Base-by-base conservation (phyloP, 2,797 vertebrate genomes). In the Silurus aristotelis region DNA sequence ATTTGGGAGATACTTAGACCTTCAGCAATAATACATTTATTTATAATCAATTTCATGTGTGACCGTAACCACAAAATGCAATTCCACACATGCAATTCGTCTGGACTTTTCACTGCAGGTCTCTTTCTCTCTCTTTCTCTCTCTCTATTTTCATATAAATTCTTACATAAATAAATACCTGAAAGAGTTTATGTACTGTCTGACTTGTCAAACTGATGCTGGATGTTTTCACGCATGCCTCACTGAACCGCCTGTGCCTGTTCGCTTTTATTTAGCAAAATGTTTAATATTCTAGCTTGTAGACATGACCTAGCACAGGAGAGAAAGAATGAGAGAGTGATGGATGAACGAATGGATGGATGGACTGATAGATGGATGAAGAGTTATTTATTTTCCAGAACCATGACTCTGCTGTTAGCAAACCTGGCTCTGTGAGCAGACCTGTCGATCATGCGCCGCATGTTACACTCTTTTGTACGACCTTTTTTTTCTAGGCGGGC, bases 251-350 rank as follows among this genome's bases (percentile, higher is more conserved):
- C 76, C 56, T 46, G 79, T 43, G 80, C 20, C 55, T 55, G 70
- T 72, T 72, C 70, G 31, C 72, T 67, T 78, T 85, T 77, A 63
- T 68, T 71, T 64, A 13, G 5, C 52, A 72, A 71, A 38, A 78
- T 66, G 71, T 79, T 79, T 78, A 48, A 86, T 82, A 83, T 86
- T 86, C 81, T 61, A 80, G 38, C 25, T 19, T 58, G 55, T 82
- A 92, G 91, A 91, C 90, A 67, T 92, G 89, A 92, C 87, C 71
- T 92, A 88, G 70, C 85, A 76, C 83, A 77, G 27, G 13, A 66
- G 64, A 75, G 87, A 88, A 84, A 78, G 83, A 38, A 38, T 83
- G 75, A 66, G 82, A 75, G 84, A 85, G 83, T 73, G 3, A 61
- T 6, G 19, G 61, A 84, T 64, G 83, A 61, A 80, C 73, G 61